Percentiles rank a stretch among this genome's conserved stretches.
Evolutionary conservation across 1,140 invertebrate genomes (phyloP).

Genomic region (Propsilocerus akamusi): DNA sequence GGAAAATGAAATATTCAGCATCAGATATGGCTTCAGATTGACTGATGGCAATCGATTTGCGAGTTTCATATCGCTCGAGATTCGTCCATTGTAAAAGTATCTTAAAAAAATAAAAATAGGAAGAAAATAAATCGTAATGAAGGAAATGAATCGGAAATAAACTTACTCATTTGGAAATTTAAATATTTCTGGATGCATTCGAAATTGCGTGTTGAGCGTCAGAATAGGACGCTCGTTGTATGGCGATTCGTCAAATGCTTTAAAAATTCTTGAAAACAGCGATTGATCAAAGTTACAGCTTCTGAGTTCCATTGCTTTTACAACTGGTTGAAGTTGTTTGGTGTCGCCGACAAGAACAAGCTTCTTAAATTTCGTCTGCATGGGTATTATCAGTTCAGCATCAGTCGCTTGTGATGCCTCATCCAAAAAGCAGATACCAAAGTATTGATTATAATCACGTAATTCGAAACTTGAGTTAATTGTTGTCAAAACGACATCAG

Average conservation of each 20-base stretch:
- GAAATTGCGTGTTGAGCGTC: slow-evolving; percentile 56
- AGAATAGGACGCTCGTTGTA: slow-evolving; percentile 23
- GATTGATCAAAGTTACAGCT: slow-evolving; percentile 16
- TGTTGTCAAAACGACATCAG: not conserved
- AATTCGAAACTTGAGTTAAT: not conserved
- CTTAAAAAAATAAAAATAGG: too few species aligned
- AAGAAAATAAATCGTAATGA: too few species aligned
- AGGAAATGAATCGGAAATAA: too few species aligned
- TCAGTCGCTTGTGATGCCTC: not conserved
- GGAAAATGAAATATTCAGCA: slow-evolving; percentile 30
- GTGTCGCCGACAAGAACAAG: not conserved
- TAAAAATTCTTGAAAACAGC: slow-evolving; percentile 31
- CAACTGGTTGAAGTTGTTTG: not conserved
- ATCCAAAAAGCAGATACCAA: not conserved
- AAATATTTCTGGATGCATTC: slow-evolving; percentile 69
- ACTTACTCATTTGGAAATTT: slow-evolving; percentile 59
- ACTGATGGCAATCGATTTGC: slow-evolving; percentile 24
- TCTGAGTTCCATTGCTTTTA: too few species aligned
- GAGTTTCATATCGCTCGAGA: too few species aligned
- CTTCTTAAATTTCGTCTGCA: not conserved
- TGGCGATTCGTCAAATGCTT: slow-evolving; percentile 21
- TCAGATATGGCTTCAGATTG: slow-evolving; percentile 28
- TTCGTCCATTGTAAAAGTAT: too few species aligned
- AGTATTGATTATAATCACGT: not conserved
- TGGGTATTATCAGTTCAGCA: not conserved